Percentiles rank a stretch among this genome's conserved stretches.
These are phyloP conservation scores for Poecilia latipinna DNA, from an alignment of 2,113 vertebrate species.

Conservation along the genomic window DNA sequence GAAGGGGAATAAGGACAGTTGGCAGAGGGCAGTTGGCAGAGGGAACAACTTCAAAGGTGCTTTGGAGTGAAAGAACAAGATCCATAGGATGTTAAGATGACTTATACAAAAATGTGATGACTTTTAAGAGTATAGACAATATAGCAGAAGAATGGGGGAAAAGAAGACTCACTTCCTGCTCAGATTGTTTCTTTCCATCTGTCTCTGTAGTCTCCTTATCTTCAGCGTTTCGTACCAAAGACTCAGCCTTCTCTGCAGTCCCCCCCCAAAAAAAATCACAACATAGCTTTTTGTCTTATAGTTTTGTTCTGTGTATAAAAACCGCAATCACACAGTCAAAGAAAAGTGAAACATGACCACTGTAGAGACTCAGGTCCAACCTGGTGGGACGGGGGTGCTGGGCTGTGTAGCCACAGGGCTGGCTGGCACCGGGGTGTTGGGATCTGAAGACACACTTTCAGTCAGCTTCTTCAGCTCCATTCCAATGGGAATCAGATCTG, in stretches of 20 bases:
- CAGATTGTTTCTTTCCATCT: conserved; percentile 79
- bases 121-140: conserved; percentile 14
- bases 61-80: conserved; percentile 28
- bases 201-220: conserved; percentile 85
- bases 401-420: conserved; percentile 85
- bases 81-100: conserved; percentile 4
- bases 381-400: conserved; percentile 79
- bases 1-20: conserved; percentile 20
- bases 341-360: background rate
- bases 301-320: background rate
- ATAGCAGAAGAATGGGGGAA: background rate
- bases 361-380: conserved; percentile 65
- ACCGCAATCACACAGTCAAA: background rate
- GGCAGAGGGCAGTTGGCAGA: conserved; percentile 10
- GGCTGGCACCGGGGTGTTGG: conserved; percentile 89
- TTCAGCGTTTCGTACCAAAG: conserved; percentile 76
- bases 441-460: conserved; percentile 89
- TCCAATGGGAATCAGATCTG: conserved; percentile 89
- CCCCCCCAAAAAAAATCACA: conserved; percentile 13
- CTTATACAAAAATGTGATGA: conserved; percentile 28
- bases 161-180: conserved; percentile 81
- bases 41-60: conserved; percentile 35
- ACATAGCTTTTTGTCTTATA: background rate
- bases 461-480: conserved; percentile 87
- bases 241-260: conserved; percentile 85